Percentiles rank a stretch among this genome's conserved stretches.
Conservation (phyloP, 2,888 invertebrate genomes). For the Sclerodermus sp. region DNA sequence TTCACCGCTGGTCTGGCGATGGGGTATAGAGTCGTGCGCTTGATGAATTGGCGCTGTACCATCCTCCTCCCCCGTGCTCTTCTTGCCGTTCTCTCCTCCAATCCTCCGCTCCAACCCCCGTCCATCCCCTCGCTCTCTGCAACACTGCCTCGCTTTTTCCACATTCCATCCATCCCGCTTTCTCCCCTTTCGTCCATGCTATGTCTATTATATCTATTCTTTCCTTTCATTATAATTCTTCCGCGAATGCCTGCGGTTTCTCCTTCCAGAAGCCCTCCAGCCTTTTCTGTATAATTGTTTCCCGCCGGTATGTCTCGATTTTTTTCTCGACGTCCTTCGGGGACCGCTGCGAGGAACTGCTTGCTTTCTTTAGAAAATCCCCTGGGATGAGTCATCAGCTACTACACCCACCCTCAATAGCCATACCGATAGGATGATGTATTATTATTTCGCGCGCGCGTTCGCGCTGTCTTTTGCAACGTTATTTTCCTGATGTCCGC, state of each 20-base stretch:
- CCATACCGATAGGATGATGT: no score
- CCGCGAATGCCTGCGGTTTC: constrained; percentile 18
- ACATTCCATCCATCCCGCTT: no score
- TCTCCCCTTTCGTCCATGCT: constrained; percentile 12
- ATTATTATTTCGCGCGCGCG: no score
- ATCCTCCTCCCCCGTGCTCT: not conserved
- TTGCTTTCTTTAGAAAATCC: no score
- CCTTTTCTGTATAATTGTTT: constrained; percentile 26
- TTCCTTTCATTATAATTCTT: constrained; percentile 32
- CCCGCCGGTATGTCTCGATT: not conserved
- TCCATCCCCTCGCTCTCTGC: no score
- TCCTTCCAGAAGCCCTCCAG: not conserved
- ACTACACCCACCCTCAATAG: no score
- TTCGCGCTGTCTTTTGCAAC: no score
- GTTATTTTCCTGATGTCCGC: no score
- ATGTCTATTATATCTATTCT: constrained; percentile 35
- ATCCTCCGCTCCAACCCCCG: no score
- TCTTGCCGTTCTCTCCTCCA: constrained; percentile 1
- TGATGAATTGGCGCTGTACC: constrained; percentile 39
- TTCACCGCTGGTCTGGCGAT: constrained; percentile 23
- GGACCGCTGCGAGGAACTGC: no score
- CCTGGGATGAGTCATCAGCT: no score
- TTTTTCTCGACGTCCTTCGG: not conserved
- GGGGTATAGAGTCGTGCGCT: constrained; percentile 22
- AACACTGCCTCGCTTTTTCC: no score